Evolutionary conservation across 2,797 vertebrate species (phyloP).

Genomic region (Anguilla obscura): DNA sequence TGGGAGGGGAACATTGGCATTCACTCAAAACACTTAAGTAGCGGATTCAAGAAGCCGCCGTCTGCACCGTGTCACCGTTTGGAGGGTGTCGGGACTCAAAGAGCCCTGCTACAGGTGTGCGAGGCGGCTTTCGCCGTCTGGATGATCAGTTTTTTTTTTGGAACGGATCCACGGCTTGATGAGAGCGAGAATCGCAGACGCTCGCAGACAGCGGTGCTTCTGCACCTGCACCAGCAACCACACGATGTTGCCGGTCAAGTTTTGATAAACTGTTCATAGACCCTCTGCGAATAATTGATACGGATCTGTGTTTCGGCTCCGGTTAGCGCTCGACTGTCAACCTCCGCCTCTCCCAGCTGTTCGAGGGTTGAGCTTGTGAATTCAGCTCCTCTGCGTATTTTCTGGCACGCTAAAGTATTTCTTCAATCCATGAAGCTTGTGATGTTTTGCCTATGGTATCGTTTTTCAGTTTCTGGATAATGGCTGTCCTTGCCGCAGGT

Average conservation of each 20-base stretch:
- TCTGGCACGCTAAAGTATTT: neutral
- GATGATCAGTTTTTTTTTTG: conserved; percentile 38
- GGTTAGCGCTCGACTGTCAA: conserved; percentile 54
- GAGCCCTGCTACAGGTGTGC: neutral
- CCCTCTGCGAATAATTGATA: conserved; percentile 76
- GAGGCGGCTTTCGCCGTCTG: conserved; percentile 23
- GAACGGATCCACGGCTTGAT: conserved; percentile 56
- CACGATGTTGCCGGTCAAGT: conserved; percentile 50
- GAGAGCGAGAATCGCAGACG: conserved; percentile 52
- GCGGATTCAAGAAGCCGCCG: neutral
- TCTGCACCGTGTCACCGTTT: neutral
- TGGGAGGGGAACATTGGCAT: neutral
- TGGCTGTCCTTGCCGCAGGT: neutral
- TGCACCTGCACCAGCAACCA: neutral
- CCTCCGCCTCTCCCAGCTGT: conserved; percentile 60
- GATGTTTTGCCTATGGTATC: neutral
- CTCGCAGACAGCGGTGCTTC: too few species aligned
- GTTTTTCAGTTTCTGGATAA: neutral
- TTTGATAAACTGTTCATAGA: conserved; percentile 58
- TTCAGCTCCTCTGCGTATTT: neutral
- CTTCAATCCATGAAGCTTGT: neutral
- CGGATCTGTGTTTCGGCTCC: conserved; percentile 72
- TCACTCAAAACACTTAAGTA: neutral
- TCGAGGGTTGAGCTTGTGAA: conserved; percentile 4
- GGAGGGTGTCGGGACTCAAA: neutral